phyloP scores from a whole-genome alignment of 1,140 invertebrate genomes.

The Mizuhopecten yessoensis region DNA sequence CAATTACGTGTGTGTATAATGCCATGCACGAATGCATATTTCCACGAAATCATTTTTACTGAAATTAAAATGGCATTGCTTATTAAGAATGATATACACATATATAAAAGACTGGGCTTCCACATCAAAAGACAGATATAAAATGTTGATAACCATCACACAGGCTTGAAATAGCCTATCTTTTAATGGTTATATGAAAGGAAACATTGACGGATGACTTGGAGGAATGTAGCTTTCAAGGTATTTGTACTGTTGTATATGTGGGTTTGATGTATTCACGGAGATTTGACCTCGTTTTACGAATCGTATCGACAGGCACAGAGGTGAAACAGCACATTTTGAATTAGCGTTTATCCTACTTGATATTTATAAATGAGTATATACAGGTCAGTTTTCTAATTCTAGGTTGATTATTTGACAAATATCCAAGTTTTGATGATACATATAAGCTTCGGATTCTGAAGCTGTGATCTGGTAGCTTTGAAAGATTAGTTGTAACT shows the following conservation, averaged over 20 bases:
- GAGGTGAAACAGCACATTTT: neutral
- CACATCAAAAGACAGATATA: too few relatives aligned
- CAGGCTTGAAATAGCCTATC: too few relatives aligned
- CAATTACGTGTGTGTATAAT: too few relatives aligned
- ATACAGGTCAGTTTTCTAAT: neutral
- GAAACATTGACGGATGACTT: too few relatives aligned
- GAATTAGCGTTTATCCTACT: neutral
- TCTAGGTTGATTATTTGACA: neutral
- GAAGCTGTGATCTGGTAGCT: neutral
- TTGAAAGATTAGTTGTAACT: neutral
- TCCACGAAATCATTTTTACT: neutral
- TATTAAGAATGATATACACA: neutral
- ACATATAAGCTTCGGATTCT: neutral
- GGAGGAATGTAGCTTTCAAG: too few relatives aligned
- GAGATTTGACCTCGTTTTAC: too few relatives aligned
- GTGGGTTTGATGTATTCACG: too few relatives aligned
- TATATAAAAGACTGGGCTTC: neutral
- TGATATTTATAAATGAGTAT: neutral
- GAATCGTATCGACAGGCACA: neutral
- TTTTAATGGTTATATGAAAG: too few relatives aligned
- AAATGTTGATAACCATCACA: too few relatives aligned
- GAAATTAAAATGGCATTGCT: neutral
- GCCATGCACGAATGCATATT: neutral
- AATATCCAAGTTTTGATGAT: neutral
- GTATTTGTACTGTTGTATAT: too few relatives aligned